Evolutionary conservation across 2,888 invertebrate species (phyloP).

Genomic region (Metacarcinus magister): DNA sequence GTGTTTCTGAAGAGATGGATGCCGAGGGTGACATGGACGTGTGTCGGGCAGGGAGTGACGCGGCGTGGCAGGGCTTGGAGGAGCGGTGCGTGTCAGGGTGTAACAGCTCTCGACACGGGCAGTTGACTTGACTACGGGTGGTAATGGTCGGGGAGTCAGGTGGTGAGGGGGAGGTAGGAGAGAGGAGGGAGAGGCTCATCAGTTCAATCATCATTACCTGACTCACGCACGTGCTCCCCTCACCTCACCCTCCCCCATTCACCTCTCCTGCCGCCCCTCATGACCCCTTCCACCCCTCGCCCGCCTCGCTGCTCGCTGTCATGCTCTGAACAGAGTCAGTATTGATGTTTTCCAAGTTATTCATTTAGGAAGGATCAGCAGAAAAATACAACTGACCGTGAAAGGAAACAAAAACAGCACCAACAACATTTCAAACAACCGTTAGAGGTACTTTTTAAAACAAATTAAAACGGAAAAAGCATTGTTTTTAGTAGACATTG

Average conservation of each 20-base stretch:
- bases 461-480: too few species aligned
- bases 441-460: too few species aligned
- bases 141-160: neutral
- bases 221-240: conserved; percentile 26
- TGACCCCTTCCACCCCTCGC: neutral
- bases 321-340: neutral
- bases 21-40: neutral
- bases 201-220: conserved; percentile 39
- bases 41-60: neutral
- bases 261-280: too few species aligned
- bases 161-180: neutral
- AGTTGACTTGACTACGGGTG: conserved; percentile 39
- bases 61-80: neutral
- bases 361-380: neutral
- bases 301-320: neutral
- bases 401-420: neutral
- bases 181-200: neutral
- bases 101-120: conserved; percentile 39
- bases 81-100: conserved; percentile 32
- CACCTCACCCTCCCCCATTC: neutral
- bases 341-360: neutral
- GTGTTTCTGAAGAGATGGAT: neutral
- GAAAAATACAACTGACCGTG: neutral
- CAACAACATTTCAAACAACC: too few species aligned
- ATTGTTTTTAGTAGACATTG: too few species aligned